phyloP scores from a whole-genome alignment of 2,113 vertebrate genomes.

The Prietella phreatophila region DNA sequence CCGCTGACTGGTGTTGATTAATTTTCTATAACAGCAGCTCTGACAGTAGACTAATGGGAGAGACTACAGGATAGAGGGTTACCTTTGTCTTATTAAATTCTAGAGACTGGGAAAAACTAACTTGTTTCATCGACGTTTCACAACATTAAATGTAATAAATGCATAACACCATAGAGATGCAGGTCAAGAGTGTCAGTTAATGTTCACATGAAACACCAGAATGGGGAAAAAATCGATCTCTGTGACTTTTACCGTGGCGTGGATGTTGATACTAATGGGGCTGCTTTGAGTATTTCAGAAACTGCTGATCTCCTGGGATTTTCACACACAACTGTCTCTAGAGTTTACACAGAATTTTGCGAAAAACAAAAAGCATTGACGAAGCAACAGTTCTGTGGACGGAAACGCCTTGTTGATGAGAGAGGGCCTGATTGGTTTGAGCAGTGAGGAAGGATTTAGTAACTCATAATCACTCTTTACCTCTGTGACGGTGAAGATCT shows the following conservation, averaged over 20 bases:
- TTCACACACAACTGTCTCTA: neutral
- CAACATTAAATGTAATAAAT: neutral
- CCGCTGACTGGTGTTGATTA: too few relatives aligned
- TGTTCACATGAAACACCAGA: too few relatives aligned
- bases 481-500: neutral
- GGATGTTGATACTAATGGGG: too few relatives aligned
- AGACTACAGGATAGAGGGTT: neutral
- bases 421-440: neutral
- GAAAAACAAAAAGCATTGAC: neutral
- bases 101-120: neutral
- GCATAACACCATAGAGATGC: too few relatives aligned
- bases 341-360: neutral
- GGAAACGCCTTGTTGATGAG: neutral
- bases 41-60: neutral
- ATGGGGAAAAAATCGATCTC: too few relatives aligned
- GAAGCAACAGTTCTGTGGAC: neutral
- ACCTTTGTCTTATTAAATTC: neutral
- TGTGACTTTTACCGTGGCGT: too few relatives aligned
- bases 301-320: neutral
- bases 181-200: too few relatives aligned
- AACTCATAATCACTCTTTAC: neutral
- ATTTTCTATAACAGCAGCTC: neutral
- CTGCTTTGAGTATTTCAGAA: neutral
- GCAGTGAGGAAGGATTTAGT: neutral
- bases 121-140: neutral